These are phyloP conservation scores for Hirtodrosophila alboralis DNA, from an alignment of 2,888 invertebrate genomes.

Conservation along the genomic window DNA sequence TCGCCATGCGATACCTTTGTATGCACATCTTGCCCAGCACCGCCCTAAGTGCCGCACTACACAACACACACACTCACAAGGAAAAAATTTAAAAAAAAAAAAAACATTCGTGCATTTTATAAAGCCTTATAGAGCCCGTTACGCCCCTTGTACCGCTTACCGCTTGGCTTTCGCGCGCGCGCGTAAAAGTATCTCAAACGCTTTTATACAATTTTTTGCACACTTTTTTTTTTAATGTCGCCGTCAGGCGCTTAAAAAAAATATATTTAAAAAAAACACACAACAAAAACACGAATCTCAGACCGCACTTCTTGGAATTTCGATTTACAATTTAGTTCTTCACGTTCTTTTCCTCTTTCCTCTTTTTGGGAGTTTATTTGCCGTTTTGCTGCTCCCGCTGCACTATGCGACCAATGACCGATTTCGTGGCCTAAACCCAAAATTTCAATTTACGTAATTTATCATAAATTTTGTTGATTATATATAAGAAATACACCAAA, in stretches of 20 bases:
- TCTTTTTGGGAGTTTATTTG: constrained; percentile 43
- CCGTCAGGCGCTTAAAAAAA: constrained; percentile 55
- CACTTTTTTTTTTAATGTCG: constrained; percentile 48
- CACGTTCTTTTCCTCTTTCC: constrained; percentile 52
- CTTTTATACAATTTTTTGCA: constrained; percentile 56
- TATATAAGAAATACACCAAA: no score
- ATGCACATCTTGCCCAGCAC: constrained; percentile 50
- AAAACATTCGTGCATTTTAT: constrained; percentile 2
- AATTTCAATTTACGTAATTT: no score
- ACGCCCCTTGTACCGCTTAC: constrained; percentile 45
- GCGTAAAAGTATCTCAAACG: constrained; percentile 74
- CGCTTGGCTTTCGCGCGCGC: constrained; percentile 63
- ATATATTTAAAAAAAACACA: no score
- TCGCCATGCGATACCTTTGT: constrained; percentile 31
- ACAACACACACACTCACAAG: no score
- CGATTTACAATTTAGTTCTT: constrained; percentile 78
- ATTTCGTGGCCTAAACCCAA: no score
- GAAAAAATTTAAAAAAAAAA: no score
- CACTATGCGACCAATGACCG: no score
- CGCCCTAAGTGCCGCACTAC: constrained; percentile 43
- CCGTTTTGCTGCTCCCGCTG: constrained; percentile 44
- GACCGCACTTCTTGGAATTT: constrained; percentile 75
- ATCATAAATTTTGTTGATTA: no score
- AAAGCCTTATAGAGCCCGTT: constrained; percentile 19
- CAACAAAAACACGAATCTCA: constrained; percentile 51